Percentiles rank a stretch among this genome's conserved stretches.
Evolutionary conservation across 2,113 vertebrate species (phyloP).

Genomic region (Gracilinanus agilis): DNA sequence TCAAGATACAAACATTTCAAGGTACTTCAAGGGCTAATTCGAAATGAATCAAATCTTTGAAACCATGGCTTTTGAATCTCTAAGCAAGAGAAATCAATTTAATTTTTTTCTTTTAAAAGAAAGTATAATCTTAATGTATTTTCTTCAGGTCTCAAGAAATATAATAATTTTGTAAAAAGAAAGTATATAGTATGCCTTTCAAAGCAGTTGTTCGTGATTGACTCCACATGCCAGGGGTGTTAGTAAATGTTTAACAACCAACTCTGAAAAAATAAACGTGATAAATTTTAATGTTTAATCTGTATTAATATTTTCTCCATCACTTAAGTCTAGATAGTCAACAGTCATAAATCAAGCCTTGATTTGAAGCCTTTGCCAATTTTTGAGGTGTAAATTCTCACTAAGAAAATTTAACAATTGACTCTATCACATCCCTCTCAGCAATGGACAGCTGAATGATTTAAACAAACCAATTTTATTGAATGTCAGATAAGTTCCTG

Average conservation of each 20-base stretch:
- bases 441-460: not conserved
- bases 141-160: not conserved
- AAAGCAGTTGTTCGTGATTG: not conserved
- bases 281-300: not conserved
- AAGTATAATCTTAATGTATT: not conserved
- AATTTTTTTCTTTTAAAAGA: not conserved
- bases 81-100: not conserved
- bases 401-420: not conserved
- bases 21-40: conserved; percentile 80
- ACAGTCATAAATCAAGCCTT: not conserved
- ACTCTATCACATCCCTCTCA: not conserved
- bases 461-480: not conserved
- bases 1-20: conserved; percentile 88
- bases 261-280: not conserved
- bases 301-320: not conserved
- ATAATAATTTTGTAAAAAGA: not conserved
- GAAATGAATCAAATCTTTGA: not conserved
- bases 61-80: not conserved
- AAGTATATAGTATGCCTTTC: not conserved
- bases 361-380: not conserved
- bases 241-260: not conserved
- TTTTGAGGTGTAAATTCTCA: not conserved
- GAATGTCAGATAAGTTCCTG: not conserved
- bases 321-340: not conserved
- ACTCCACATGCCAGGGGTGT: too few relatives aligned